Conservation (phyloP, 2,888 invertebrate species). For the Portevinia maculata region DNA sequence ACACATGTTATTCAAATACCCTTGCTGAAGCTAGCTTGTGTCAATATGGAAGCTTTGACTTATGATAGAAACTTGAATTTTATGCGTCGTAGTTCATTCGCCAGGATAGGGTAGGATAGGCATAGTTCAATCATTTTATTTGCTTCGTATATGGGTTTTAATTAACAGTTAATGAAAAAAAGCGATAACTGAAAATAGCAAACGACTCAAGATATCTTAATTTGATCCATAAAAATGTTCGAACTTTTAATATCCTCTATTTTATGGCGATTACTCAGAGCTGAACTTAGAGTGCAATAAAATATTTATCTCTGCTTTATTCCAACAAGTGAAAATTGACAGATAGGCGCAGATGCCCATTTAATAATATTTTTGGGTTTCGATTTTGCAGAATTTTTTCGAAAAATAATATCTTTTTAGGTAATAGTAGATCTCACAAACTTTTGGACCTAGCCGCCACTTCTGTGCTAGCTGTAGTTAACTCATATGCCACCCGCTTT, state of each 20-base stretch:
- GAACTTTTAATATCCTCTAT: neutral
- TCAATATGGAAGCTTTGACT: conserved; percentile 1
- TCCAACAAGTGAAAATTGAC: no score
- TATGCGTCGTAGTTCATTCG: conserved; percentile 26
- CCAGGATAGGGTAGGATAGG: neutral
- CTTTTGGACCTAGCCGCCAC: no score
- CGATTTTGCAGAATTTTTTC: no score
- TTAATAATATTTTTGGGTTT: no score
- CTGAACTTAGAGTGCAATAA: no score
- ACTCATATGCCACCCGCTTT: no score
- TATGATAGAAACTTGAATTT: neutral
- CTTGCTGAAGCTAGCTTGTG: conserved; percentile 1
- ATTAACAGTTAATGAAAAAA: conserved; percentile 1
- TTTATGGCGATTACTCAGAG: conserved; percentile 3
- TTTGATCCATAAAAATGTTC: neutral
- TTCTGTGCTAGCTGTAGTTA: no score
- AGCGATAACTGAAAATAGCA: conserved; percentile 30
- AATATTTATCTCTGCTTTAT: no score
- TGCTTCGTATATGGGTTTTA: neutral
- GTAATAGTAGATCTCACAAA: no score
- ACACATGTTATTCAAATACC: no score
- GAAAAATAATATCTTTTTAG: no score
- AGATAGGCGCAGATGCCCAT: no score
- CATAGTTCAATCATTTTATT: conserved; percentile 8
- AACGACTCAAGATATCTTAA: conserved; percentile 7